Evolutionary conservation across 2,797 vertebrate genomes (phyloP).

Genomic region (Pangasius larnaudii): DNA sequence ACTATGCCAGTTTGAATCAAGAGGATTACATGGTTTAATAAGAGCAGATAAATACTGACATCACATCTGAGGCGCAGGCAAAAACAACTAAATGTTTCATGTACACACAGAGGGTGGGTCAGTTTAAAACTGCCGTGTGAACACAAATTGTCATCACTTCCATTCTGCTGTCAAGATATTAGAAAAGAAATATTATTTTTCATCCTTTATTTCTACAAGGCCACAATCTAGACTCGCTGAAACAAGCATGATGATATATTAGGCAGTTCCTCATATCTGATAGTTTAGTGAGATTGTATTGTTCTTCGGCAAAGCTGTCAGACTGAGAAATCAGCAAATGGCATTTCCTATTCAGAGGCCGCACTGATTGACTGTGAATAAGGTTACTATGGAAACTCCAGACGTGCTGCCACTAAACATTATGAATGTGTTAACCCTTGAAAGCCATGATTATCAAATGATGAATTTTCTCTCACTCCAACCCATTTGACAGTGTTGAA

Average conservation of each 20-base stretch:
- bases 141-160: not conserved
- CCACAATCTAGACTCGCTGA: not conserved
- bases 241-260: constrained; percentile 18
- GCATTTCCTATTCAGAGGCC: constrained; percentile 52
- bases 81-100: not conserved
- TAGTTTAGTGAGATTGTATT: constrained; percentile 18
- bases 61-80: not conserved
- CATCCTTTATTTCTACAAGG: not conserved
- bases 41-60: constrained; percentile 12
- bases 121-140: not conserved
- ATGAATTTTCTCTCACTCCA: not conserved
- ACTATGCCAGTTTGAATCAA: not conserved
- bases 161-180: not conserved
- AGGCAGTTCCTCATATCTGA: constrained; percentile 1
- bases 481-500: not conserved
- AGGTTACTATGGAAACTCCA: constrained; percentile 61
- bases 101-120: not conserved
- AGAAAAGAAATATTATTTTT: constrained; percentile 1
- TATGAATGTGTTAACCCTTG: constrained; percentile 53
- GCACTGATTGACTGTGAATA: constrained; percentile 42
- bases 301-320: constrained; percentile 7
- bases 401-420: constrained; percentile 47
- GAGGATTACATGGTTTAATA: constrained; percentile 1
- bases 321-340: constrained; percentile 25
- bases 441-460: not conserved